Base-by-base conservation (phyloP, 2,113 vertebrate species). In the Pholis gunnellus region DNA sequence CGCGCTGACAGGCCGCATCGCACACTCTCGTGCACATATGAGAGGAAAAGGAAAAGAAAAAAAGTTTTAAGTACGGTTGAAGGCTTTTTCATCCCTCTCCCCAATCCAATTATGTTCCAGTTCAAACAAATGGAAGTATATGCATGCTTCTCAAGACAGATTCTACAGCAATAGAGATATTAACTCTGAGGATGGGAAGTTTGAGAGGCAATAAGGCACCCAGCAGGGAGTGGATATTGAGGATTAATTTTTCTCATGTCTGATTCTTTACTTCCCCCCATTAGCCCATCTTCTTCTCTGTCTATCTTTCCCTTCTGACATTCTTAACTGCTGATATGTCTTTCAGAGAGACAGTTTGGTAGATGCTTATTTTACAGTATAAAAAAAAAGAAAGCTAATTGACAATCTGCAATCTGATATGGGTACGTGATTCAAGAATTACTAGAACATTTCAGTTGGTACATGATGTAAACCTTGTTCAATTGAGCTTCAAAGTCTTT, bases 161-260 rank as follows among this genome's bases (percentile, higher is more conserved):
- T 89, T 87, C 91, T 82, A 86, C 87, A 87, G 92, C 88, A 88
- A 91, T 88, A 84, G 83, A 93, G 94, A 95, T 94, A 94, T 95
- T 92, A 95, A 94, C 93, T 95, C 90, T 76, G 79, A 86, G 91
- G 89, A 94, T 92, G 91, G 86, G 90, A 94, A 92, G 92, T 94
- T 93, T 90, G 89, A 92, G 93, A 91, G 85, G 91, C 90, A 94
- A 93, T 94, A 94, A 95, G 92, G 94, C 93, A 75, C 90, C 90
- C 94, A 94, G 92, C 89, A 92, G 94, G 89, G 92, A 95, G 89
- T 89, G 90, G 85, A 94, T 93, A 94, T 92, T 90, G 91, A 92
- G 91, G 92, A 96, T 95, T 93, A 93, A 94, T 94, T 94, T 94
- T 89, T 92, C 87, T 91, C 90, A 88, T 91, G 91, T 90, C 85